Percentiles rank a stretch among this genome's conserved stretches.
Conservation (phyloP, 2,888 invertebrate genomes). For the Orthonychiurus folsomi region DNA sequence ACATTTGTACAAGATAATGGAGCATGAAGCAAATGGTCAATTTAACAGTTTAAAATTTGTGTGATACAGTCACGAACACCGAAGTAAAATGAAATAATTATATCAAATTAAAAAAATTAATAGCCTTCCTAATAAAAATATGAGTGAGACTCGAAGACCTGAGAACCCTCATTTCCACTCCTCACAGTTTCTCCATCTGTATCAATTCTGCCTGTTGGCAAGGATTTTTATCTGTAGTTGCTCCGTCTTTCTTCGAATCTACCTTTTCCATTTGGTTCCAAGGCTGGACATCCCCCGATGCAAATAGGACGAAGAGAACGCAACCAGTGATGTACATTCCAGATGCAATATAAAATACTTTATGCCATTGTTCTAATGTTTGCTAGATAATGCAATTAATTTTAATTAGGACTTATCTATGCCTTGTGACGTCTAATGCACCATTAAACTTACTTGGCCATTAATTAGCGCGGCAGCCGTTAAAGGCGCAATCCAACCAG, state of each 20-base stretch:
- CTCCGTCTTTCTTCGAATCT: neutral
- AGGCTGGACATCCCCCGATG: slow-evolving; percentile 15
- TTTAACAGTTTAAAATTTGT: no score
- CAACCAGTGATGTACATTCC: slow-evolving; percentile 9
- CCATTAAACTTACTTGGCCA: slow-evolving; percentile 12
- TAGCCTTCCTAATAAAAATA: no score
- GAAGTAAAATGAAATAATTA: no score
- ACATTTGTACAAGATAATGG: no score
- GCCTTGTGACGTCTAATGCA: neutral
- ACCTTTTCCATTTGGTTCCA: slow-evolving; percentile 14
- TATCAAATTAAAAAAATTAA: no score
- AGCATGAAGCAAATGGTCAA: no score
- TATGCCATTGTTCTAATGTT: slow-evolving; percentile 18
- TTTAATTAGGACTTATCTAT: neutral
- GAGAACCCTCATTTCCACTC: no score
- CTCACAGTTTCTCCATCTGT: no score
- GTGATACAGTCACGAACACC: no score
- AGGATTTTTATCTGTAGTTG: neutral
- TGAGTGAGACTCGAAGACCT: no score
- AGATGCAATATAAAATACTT: slow-evolving; percentile 18
- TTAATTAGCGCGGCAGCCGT: slow-evolving; percentile 12
- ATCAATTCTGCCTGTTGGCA: no score
- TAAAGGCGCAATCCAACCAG: slow-evolving; percentile 20
- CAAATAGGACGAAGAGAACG: slow-evolving; percentile 9
- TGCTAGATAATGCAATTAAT: slow-evolving; percentile 13